phyloP scores from a whole-genome alignment of 2,113 vertebrate species.

The Alosa alosa region DNA sequence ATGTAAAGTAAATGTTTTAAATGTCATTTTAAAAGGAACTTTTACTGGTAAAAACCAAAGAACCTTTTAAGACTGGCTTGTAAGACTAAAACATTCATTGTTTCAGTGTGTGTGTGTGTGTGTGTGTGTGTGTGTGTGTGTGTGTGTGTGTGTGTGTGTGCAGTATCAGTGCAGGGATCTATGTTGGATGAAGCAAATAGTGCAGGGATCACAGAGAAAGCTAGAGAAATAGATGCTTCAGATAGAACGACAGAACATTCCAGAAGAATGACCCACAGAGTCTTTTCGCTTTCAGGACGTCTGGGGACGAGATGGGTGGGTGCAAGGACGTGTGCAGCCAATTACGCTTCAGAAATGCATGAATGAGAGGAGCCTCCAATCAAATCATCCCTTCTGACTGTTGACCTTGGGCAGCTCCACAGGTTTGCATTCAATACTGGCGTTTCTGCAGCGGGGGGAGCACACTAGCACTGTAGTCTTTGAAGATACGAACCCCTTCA shows the following conservation, averaged over 20 bases:
- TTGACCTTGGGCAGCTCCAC: neutral
- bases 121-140: neutral
- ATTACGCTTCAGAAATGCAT: neutral
- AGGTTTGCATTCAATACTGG: neutral
- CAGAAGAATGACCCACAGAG: neutral
- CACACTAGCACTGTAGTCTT: neutral
- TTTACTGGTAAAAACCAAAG: neutral
- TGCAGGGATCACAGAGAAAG: neutral
- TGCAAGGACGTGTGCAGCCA: neutral
- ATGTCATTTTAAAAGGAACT: neutral
- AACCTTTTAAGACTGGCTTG: neutral
- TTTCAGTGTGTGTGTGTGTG: neutral
- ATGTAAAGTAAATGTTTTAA: neutral
- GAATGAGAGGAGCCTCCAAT: conserved; percentile 2
- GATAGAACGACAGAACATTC: neutral
- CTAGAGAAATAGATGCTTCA: neutral
- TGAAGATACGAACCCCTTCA: neutral
- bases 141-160: conserved; percentile 20
- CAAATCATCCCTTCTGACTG: neutral
- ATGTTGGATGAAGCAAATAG: neutral
- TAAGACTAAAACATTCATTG: neutral
- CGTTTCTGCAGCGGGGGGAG: neutral
- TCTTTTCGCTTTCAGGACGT: neutral
- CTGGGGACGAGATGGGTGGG: neutral
- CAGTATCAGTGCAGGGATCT: neutral